phyloP scores from a whole-genome alignment of 2,888 invertebrate genomes.

The Aphodius sticticus region DNA sequence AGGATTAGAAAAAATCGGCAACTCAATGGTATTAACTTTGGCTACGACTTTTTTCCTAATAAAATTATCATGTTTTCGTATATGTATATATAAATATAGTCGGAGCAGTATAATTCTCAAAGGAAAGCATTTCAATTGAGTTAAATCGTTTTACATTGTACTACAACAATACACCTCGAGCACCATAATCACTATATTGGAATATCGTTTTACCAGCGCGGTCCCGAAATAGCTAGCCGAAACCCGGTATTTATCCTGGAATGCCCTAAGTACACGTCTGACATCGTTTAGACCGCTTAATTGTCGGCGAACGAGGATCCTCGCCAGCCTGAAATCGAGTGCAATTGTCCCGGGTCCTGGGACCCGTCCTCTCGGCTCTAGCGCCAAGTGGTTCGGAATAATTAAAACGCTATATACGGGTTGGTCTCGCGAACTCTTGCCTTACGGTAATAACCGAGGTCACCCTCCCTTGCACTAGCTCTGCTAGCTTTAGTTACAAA shows the following conservation, averaged over 20 bases:
- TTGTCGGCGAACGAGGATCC: not conserved
- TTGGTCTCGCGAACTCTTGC: not conserved
- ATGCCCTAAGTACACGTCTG: constrained; percentile 4
- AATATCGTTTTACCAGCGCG: not conserved
- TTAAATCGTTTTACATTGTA: not conserved
- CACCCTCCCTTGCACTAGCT: not conserved
- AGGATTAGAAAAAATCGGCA: no score
- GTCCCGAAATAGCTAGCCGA: not conserved
- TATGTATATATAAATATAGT: no score
- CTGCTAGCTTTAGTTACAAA: not conserved
- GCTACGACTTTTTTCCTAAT: no score
- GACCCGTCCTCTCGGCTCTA: not conserved
- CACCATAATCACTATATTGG: not conserved
- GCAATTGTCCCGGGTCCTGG: not conserved
- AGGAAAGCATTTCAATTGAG: not conserved
- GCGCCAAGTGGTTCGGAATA: not conserved
- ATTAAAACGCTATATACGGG: not conserved
- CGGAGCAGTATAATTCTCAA: no score
- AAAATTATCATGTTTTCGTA: no score
- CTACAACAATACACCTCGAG: not conserved
- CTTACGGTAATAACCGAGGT: not conserved
- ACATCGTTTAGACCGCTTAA: not conserved
- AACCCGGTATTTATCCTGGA: not conserved
- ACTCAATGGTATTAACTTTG: no score
- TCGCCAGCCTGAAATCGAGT: not conserved